These are phyloP conservation scores for Sarcophaga rosellei DNA, from an alignment of 2,888 invertebrate genomes.

Conservation along the genomic window DNA sequence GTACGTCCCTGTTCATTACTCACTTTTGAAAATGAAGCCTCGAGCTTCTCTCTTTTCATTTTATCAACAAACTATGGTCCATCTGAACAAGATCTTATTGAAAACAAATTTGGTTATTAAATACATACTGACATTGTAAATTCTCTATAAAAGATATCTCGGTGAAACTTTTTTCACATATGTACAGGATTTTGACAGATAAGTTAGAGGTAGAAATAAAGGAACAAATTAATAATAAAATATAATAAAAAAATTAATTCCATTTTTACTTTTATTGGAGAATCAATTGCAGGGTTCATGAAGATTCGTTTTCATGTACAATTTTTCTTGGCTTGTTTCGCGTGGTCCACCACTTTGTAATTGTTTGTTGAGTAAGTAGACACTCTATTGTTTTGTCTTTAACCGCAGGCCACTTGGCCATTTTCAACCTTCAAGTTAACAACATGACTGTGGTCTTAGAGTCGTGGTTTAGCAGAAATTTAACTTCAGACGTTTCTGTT, in stretches of 20 bases:
- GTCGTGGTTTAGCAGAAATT: constrained; percentile 16
- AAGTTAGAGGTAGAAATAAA: no score
- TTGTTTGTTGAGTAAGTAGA: constrained; percentile 53
- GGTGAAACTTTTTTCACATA: no score
- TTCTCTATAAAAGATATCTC: not conserved
- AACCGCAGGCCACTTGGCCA: constrained; percentile 53
- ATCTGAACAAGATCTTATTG: no score
- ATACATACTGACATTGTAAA: not conserved
- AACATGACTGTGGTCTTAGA: constrained; percentile 25
- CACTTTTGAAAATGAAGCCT: constrained; percentile 30
- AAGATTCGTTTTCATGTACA: no score
- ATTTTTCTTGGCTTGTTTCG: constrained; percentile 21
- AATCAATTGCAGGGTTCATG: no score
- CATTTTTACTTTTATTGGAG: no score
- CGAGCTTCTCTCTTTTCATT: constrained; percentile 28
- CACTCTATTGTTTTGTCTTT: constrained; percentile 29
- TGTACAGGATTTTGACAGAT: no score
- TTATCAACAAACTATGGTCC: not conserved
- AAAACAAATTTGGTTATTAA: no score
- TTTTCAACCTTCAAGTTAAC: constrained; percentile 24
- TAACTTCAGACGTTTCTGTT: not conserved
- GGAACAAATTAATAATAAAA: no score
- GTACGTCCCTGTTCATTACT: constrained; percentile 21
- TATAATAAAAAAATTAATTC: no score
- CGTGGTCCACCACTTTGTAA: constrained; percentile 57